A percentile compares a stretch with the other conserved stretches of the same genome.
phyloP scores from a whole-genome alignment of 1,140 invertebrate genomes.

The Akabosia matsudoensis region DNA sequence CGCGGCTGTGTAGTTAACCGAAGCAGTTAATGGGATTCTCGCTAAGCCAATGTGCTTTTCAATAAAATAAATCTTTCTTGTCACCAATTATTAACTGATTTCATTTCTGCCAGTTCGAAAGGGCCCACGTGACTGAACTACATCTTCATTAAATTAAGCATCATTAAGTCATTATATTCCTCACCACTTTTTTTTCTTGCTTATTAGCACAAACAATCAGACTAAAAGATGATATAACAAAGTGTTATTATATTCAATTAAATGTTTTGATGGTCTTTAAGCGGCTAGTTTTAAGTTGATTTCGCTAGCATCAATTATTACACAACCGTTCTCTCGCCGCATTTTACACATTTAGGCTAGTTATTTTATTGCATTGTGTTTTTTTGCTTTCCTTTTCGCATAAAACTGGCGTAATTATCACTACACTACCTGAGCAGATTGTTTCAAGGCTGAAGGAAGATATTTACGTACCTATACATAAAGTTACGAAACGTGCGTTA shows the following conservation, averaged over 20 bases:
- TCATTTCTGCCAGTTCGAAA: no score
- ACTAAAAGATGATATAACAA: not conserved
- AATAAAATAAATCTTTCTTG: no score
- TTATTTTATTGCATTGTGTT: not conserved
- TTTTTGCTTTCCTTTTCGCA: not conserved
- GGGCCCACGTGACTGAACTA: not conserved
- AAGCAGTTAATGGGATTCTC: no score
- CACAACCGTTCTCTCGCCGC: not conserved
- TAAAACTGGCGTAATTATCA: not conserved
- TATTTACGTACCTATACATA: not conserved
- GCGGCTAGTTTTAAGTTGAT: not conserved
- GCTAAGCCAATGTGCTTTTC: no score
- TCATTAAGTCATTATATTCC: not conserved
- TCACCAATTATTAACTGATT: no score
- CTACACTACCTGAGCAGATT: not conserved
- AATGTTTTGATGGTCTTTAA: not conserved
- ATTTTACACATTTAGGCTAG: not conserved
- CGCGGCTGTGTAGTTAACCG: no score
- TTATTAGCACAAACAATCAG: not conserved
- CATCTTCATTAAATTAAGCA: not conserved
- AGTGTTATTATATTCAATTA: not conserved
- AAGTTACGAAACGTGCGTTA: no score
- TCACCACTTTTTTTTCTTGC: not conserved
- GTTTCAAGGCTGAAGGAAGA: not conserved
- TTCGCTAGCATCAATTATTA: not conserved